Conservation (phyloP, 2,888 invertebrate species). For the Tetragnatha montana region DNA sequence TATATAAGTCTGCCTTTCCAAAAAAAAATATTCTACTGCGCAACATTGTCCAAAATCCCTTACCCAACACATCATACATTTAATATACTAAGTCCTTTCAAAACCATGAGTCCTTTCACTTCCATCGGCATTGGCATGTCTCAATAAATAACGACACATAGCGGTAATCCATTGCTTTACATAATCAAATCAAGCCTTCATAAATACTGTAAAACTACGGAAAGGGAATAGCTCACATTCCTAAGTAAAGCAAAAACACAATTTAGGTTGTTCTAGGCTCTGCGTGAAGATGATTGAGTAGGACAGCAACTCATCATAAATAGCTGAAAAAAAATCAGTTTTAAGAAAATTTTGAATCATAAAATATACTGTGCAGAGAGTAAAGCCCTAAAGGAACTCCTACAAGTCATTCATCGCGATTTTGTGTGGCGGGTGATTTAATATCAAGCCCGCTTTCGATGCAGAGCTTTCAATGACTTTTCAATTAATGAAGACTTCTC, state of each 20-base stretch:
- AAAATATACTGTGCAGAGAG: not conserved
- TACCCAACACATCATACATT: no score
- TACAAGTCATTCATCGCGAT: slow-evolving; percentile 26
- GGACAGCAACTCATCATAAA: not conserved
- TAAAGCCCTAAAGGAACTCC: not conserved
- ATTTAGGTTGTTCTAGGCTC: not conserved
- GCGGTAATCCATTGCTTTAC: not conserved
- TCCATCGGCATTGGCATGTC: not conserved
- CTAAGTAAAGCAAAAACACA: not conserved
- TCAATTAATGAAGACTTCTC: slow-evolving; percentile 36
- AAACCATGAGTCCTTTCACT: not conserved
- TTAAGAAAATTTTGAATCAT: not conserved
- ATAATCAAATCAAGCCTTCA: not conserved
- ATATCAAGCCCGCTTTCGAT: slow-evolving; percentile 12
- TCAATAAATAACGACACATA: not conserved
- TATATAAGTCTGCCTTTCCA: no score
- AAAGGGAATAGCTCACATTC: not conserved
- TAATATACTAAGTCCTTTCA: no score
- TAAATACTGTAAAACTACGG: not conserved
- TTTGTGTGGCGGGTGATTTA: slow-evolving; percentile 12
- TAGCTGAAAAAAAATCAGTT: not conserved
- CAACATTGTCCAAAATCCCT: no score
- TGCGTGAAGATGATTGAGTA: not conserved
- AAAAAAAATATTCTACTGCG: no score
- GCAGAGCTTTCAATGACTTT: slow-evolving; percentile 10